Base-by-base conservation (phyloP, 2,888 invertebrate genomes). In the Caenorhabditis becei region DNA sequence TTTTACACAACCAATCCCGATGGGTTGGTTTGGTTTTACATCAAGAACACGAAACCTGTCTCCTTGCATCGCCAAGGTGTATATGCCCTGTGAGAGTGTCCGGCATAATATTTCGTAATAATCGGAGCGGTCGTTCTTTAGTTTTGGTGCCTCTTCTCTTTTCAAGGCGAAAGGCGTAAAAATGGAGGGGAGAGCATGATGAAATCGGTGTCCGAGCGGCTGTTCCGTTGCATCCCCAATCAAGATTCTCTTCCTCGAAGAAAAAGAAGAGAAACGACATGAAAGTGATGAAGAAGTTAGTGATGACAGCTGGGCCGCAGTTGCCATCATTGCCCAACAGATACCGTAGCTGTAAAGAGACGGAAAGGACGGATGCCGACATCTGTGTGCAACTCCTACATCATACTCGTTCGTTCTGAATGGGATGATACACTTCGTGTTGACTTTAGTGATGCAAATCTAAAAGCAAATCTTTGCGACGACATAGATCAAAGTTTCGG, bases 1-100 rank as follows among this genome's bases (percentile, higher is more conserved):
- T 72, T 72, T 72, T 72, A 72, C 65, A 65, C 65, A 72, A 72
- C 56, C 72, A 56, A 72, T 65, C 72, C 58, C 58, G 49, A 65
- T 58, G 26, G 71, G 32, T 32, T 32, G 32, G 72, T 72, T 32
- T 32, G 32, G 72, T 72, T 72, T 65, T 58, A 58, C 65, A 37
- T 63, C 65, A 32, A 61, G 61, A 69, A 69, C 51, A 41, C 49
- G 53, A 65, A 72, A 72, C 72, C 72, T 65, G 72, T 65, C 65
- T 54, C 47, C 8, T 47, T 7, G 49, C 20, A 11, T 41, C 41
- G 10, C 14, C 41, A 8, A 24, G 37, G 54, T 41, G 56, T 51
- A 41, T 63, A 32, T 63, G 63, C 26, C 35, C 41, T 41, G 18
- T 18, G 3, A 18, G 53, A 11, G 63, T 72, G 61, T 53, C 58